phyloP scores from a whole-genome alignment of 2,113 vertebrate species.

The Chascanopsetta lugubris region DNA sequence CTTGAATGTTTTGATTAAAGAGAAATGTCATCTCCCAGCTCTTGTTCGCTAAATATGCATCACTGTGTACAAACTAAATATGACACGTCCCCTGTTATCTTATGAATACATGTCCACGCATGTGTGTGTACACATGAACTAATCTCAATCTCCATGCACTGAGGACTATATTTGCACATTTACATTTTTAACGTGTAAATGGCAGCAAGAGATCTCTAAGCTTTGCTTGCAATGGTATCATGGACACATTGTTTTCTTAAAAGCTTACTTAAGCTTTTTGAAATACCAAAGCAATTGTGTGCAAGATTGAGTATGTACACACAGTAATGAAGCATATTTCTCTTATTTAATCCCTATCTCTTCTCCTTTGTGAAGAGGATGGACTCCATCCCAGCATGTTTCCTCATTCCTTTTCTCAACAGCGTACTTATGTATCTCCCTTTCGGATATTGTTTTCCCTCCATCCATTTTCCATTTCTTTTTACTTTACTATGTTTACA shows the following conservation, averaged over 20 bases:
- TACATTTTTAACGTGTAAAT: conserved; percentile 6
- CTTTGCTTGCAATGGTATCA: conserved; percentile 25
- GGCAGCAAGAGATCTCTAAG: conserved; percentile 3
- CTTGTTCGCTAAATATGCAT: background rate
- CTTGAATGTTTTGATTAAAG: too few species aligned
- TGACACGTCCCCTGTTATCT: background rate
- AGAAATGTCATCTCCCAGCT: too few species aligned
- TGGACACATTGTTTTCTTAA: conserved; percentile 23
- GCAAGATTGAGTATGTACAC: background rate
- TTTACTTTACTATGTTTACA: conserved; percentile 27
- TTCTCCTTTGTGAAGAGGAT: background rate
- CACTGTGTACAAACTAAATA: background rate
- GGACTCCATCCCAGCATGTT: too few species aligned
- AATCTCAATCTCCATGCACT: background rate
- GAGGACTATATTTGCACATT: conserved; percentile 23
- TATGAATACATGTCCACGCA: background rate
- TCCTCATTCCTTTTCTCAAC: too few species aligned
- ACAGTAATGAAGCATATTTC: background rate
- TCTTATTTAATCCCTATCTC: background rate
- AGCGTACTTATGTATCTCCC: too few species aligned
- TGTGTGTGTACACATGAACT: conserved; percentile 1
- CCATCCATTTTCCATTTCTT: background rate
- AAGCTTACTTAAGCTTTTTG: conserved; percentile 27
- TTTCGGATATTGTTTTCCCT: too few species aligned
- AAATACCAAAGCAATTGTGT: conserved; percentile 28